Base-by-base conservation (phyloP, 2,888 invertebrate species). In the Napeogenes sylphis region DNA sequence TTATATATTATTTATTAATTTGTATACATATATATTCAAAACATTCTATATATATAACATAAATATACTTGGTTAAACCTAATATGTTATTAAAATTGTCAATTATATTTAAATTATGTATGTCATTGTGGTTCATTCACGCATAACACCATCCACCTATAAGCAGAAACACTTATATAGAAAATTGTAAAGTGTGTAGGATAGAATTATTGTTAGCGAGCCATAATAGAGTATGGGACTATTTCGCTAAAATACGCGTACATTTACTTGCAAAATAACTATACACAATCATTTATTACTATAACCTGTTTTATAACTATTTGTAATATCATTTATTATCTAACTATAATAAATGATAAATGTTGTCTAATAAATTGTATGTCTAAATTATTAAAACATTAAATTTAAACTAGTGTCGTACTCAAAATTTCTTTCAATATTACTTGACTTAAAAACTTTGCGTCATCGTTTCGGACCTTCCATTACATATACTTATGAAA, bases 161-260 rank as follows among this genome's bases (percentile, higher is more conserved):
- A 81, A 74, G 75, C 75, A 75, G 77, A 42, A 42, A 77, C 81
- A 81, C 83, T 82, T 83, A 82, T 81, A 76, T 76, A 81, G 80
- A 75, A 84, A 86, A 87, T 87, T 79, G 76, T 77, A 70, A 71
- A 72, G 75, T 73, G 73, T 75, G 75, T 75, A 75, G 75, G 75
- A 77, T 73, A 75, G 77, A 80, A 85, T 87, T 81, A 85, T 84
- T 84, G 86, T 85, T 81, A 82, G 81, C 77, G 64, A 60, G 59
- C 62, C 63, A 69, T 73, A 71, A 73, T 74, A 66, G 61, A 62
- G 64, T 64, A 64, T 63, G 65, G 65, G 67, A 67, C 61, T 64
- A 59, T 64, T 63, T 61, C 59, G 55, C 62, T 62, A 64, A 68
- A 61, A 64, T 65, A 69, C 55, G 47, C 47, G 66, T 64, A 58